Conservation (phyloP, 2,797 vertebrate genomes). For the Myotis pilosus region DNA sequence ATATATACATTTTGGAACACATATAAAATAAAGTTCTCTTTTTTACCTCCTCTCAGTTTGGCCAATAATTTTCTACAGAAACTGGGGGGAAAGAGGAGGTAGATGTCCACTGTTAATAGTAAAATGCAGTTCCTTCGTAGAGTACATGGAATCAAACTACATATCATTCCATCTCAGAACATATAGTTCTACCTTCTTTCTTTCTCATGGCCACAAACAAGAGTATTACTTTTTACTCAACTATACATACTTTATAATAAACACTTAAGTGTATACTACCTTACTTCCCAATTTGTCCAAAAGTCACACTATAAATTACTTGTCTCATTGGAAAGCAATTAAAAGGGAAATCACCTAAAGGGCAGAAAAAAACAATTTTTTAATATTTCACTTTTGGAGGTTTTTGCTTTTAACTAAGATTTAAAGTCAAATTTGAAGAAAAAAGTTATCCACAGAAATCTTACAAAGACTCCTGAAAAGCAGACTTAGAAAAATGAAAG, state of each 20-base stretch:
- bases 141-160: not conserved
- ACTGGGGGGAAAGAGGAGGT: too few relatives aligned
- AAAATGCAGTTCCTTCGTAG: not conserved
- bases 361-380: constrained; percentile 81
- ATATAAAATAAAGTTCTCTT: not conserved
- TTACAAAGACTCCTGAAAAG: constrained; percentile 86
- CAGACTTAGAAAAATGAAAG: constrained; percentile 93
- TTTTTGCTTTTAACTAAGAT: constrained; percentile 86
- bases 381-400: constrained; percentile 80
- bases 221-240: constrained; percentile 23
- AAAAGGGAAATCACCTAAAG: constrained; percentile 82
- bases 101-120: not conserved
- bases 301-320: constrained; percentile 83
- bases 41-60: not conserved
- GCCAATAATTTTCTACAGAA: not conserved
- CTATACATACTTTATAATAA: constrained; percentile 18
- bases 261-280: not conserved
- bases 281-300: constrained; percentile 68
- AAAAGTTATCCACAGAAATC: constrained; percentile 90
- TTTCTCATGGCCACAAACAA: constrained; percentile 9
- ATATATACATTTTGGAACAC: not conserved
- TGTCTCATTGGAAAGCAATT: constrained; percentile 85
- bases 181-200: not conserved
- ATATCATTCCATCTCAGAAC: not conserved
- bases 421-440: constrained; percentile 84